Evolutionary conservation across 1,140 invertebrate species (phyloP).

Genomic region (Maconellicoccus hirsutus): DNA sequence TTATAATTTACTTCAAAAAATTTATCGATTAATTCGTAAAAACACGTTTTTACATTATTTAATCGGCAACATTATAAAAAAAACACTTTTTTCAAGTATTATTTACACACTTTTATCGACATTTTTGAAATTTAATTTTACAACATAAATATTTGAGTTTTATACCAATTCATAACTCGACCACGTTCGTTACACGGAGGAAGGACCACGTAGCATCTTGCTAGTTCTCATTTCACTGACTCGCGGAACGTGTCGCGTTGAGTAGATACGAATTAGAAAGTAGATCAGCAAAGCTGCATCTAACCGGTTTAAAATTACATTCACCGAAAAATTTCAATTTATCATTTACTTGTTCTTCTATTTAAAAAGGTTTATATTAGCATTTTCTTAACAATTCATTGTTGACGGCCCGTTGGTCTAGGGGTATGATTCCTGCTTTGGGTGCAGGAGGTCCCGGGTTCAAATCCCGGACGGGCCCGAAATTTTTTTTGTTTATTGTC

Average conservation of each 20-base stretch:
- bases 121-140: no score
- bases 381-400: neutral
- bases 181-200: neutral
- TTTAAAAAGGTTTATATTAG: neutral
- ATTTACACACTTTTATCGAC: no score
- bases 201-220: neutral
- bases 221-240: no score
- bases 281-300: neutral
- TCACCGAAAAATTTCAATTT: neutral
- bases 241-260: neutral
- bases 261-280: neutral
- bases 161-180: no score
- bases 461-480: constrained; percentile 50
- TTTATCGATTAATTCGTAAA: no score
- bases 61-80: no score
- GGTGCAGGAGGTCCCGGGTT: constrained; percentile 58
- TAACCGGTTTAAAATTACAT: constrained; percentile 1
- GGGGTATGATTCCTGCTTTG: constrained; percentile 52
- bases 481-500: constrained; percentile 32
- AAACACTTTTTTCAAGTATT: no score
- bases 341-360: neutral
- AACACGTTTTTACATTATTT: no score
- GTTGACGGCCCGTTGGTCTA: constrained; percentile 47
- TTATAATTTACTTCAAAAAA: no score
- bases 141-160: no score